phyloP scores from a whole-genome alignment of 2,888 invertebrate genomes.

The Melieria picta region DNA sequence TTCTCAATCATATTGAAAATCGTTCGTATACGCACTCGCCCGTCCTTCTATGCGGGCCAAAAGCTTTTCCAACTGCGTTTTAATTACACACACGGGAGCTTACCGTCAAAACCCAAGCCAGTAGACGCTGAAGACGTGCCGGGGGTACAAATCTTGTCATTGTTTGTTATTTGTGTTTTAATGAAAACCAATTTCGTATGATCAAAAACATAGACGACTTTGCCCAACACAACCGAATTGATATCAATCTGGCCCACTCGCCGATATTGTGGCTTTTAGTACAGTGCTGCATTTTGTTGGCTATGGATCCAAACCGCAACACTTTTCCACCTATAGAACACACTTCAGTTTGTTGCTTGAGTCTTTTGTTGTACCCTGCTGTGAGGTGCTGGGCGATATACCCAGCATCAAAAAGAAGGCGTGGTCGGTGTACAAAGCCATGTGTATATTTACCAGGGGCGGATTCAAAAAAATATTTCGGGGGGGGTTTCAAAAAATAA shows the following conservation, averaged over 20 bases:
- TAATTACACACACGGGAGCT: slow-evolving; percentile 32
- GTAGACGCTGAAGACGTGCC: too few relatives aligned
- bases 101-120: not conserved
- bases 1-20: slow-evolving; percentile 29
- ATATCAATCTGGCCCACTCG: too few relatives aligned
- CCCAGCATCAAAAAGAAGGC: too few relatives aligned
- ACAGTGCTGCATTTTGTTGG: too few relatives aligned
- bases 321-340: not conserved
- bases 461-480: too few relatives aligned
- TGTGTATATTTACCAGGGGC: too few relatives aligned
- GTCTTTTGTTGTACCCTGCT: slow-evolving; percentile 16
- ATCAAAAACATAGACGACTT: not conserved
- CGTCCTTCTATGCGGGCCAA: too few relatives aligned
- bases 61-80: slow-evolving; percentile 25
- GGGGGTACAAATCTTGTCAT: not conserved
- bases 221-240: not conserved
- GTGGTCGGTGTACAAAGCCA: too few relatives aligned
- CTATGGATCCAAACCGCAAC: not conserved
- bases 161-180: slow-evolving; percentile 32
- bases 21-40: not conserved
- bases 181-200: slow-evolving; percentile 5
- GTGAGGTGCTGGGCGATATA: too few relatives aligned
- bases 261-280: too few relatives aligned
- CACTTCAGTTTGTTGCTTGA: slow-evolving; percentile 28
- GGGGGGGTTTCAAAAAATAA: too few relatives aligned